phyloP scores from a whole-genome alignment of 2,113 vertebrate genomes.

The Alectura lathami region DNA sequence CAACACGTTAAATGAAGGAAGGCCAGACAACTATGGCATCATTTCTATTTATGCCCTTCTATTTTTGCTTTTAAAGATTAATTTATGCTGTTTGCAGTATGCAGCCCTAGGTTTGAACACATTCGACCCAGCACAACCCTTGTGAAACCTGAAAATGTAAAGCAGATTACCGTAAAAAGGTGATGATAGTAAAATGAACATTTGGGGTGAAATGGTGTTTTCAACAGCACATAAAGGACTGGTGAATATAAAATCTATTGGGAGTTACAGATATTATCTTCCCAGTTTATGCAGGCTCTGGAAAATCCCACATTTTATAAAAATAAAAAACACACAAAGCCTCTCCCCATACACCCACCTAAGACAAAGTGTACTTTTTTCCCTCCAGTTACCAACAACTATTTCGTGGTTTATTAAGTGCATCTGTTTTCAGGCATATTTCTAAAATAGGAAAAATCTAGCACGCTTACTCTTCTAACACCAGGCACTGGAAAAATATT shows the following conservation, averaged over 20 bases:
- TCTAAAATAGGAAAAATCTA: neutral
- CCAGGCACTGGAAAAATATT: neutral
- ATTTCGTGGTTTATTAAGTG: neutral
- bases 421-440: neutral
- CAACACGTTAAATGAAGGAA: neutral
- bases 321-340: neutral
- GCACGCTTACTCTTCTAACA: neutral
- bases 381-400: neutral
- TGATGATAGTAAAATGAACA: neutral
- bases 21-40: neutral
- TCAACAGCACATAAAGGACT: neutral
- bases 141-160: neutral
- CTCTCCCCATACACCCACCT: too few relatives aligned
- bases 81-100: neutral
- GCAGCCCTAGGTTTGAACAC: neutral
- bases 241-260: neutral
- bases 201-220: neutral
- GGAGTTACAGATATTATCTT: neutral
- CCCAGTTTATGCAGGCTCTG: neutral
- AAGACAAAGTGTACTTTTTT: neutral
- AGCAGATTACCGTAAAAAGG: neutral
- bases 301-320: neutral
- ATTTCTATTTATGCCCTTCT: slow-evolving; percentile 27
- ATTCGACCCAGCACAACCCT: neutral
- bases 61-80: slow-evolving; percentile 32